phyloP scores from a whole-genome alignment of 2,888 invertebrate species.

The Oscheius sp. region DNA sequence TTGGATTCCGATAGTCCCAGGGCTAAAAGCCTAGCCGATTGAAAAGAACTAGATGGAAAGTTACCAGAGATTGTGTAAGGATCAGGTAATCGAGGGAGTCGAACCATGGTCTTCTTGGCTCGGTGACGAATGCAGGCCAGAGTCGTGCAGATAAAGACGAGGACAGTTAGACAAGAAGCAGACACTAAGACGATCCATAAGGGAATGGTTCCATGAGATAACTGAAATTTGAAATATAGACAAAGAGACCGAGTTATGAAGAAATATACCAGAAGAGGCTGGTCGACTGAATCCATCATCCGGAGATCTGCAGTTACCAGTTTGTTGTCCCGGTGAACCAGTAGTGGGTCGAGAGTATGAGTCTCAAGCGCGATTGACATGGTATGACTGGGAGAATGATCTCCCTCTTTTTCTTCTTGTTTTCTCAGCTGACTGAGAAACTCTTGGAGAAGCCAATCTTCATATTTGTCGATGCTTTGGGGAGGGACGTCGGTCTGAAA shows the following conservation, averaged over 20 bases:
- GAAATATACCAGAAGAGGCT: constrained; percentile 20
- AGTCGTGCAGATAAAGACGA: constrained; percentile 10
- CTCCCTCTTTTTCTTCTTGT: background rate
- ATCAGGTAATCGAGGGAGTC: constrained; percentile 19
- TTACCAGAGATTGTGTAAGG: constrained; percentile 29
- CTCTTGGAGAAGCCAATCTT: constrained; percentile 31
- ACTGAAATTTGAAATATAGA: constrained; percentile 12
- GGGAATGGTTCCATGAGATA: constrained; percentile 8
- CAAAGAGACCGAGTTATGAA: background rate
- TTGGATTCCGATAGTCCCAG: constrained; percentile 8
- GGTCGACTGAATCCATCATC: constrained; percentile 30
- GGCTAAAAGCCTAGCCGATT: constrained; percentile 20
- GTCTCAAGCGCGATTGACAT: constrained; percentile 36
- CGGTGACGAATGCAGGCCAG: background rate
- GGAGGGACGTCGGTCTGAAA: background rate
- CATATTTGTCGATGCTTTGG: constrained; percentile 26
- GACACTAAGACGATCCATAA: constrained; percentile 5
- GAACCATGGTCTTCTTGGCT: background rate
- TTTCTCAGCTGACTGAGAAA: constrained; percentile 30
- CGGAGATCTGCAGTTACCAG: constrained; percentile 27
- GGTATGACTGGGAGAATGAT: constrained; percentile 14
- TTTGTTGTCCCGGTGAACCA: constrained; percentile 19
- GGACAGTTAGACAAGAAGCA: background rate
- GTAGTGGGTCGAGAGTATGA: constrained; percentile 20
- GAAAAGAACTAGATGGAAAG: background rate